These are phyloP conservation scores for Lerema accius DNA, from an alignment of 1,140 invertebrate genomes.

Conservation along the genomic window DNA sequence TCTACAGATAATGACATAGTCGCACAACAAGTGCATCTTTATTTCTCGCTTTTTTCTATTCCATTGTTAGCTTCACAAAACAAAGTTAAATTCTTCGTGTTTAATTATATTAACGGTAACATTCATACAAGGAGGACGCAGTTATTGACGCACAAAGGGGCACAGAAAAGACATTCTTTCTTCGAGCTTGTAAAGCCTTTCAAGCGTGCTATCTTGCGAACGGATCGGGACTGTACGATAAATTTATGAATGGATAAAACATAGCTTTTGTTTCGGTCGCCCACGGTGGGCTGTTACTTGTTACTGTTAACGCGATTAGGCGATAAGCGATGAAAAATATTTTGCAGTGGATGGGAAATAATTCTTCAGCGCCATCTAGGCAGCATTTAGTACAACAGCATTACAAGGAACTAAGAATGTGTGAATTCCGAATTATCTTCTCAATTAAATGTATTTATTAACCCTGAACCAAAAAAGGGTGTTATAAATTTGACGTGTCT, in stretches of 20 bases:
- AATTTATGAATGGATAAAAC: constrained; percentile 35
- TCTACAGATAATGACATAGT: no score
- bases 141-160: constrained; percentile 26
- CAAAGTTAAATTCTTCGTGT: neutral
- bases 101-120: constrained; percentile 26
- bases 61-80: no score
- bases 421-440: no score
- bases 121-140: constrained; percentile 9
- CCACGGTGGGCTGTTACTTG: constrained; percentile 27
- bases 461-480: no score
- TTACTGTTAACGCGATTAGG: neutral
- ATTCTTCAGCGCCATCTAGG: no score
- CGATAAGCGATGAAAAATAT: neutral
- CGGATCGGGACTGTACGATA: constrained; percentile 34
- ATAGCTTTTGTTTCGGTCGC: constrained; percentile 33
- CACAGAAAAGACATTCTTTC: constrained; percentile 32
- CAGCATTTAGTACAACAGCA: no score
- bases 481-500: no score
- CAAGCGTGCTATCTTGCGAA: constrained; percentile 23
- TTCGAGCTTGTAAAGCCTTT: constrained; percentile 27
- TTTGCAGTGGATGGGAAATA: no score
- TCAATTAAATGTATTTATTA: no score
- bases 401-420: no score
- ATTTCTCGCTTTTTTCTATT: neutral
- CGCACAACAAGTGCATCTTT: neutral